Evolutionary conservation across 2,888 invertebrate genomes (phyloP).

Genomic region (Drosophila neotestacea): DNA sequence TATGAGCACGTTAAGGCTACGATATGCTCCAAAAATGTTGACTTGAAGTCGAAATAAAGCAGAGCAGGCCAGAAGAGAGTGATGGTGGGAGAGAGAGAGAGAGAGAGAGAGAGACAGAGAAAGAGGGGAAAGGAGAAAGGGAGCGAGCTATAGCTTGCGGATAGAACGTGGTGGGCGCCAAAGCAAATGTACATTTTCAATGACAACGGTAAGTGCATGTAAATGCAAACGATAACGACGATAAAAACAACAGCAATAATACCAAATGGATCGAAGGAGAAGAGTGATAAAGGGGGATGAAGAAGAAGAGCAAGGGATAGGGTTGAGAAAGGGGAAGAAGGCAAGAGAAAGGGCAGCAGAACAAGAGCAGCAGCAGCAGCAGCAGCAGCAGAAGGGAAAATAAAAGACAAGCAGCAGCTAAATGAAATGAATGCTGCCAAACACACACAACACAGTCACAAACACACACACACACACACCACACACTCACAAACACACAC

Average conservation of each 20-base stretch:
- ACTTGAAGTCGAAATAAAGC: slow-evolving; percentile 12
- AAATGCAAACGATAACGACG: slow-evolving; percentile 61
- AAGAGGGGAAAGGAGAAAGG: not conserved
- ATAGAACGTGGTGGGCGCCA: slow-evolving; percentile 26
- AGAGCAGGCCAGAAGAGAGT: not conserved
- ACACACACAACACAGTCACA: slow-evolving; percentile 12
- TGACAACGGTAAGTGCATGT: slow-evolving; percentile 81
- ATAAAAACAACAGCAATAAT: slow-evolving; percentile 17
- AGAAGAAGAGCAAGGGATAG: not conserved
- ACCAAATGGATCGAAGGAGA: slow-evolving; percentile 4
- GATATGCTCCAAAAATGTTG: slow-evolving; percentile 52
- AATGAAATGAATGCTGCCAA: slow-evolving; percentile 36
- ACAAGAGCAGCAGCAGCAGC: slow-evolving; percentile 1
- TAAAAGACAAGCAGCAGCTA: slow-evolving; percentile 21
- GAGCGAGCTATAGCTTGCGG: slow-evolving; percentile 7
- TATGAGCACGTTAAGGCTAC: slow-evolving; percentile 60
- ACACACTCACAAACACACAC: slow-evolving; percentile 5
- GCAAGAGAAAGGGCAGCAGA: not conserved
- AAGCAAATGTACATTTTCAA: slow-evolving; percentile 76
- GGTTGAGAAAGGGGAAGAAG: not conserved
- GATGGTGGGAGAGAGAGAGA: not conserved
- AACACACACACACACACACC: slow-evolving; percentile 17
- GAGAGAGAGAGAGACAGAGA: not conserved
- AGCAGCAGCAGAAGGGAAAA: slow-evolving; percentile 1
- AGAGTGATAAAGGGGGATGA: too few species aligned